Conservation (phyloP, 2,888 invertebrate genomes). For the Achlya flavicornis region DNA sequence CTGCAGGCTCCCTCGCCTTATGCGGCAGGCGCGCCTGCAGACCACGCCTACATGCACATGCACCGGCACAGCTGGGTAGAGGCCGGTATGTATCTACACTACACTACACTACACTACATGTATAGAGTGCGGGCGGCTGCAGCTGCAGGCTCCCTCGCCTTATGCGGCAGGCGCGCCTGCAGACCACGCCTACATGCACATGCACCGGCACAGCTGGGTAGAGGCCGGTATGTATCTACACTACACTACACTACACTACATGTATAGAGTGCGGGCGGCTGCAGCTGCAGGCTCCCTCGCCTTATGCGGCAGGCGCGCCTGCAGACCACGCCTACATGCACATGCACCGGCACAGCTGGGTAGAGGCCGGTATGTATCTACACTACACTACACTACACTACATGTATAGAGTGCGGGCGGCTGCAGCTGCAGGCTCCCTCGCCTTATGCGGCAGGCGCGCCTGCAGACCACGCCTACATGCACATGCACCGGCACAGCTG, state of each 20-base stretch:
- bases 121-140: slow-evolving; percentile 87
- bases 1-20: slow-evolving; percentile 84
- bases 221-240: too few species aligned
- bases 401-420: slow-evolving; percentile 86
- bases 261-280: slow-evolving; percentile 88
- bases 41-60: too few species aligned
- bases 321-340: slow-evolving; percentile 52
- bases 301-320: slow-evolving; percentile 74
- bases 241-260: too few species aligned
- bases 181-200: too few species aligned
- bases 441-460: slow-evolving; percentile 78
- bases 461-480: slow-evolving; percentile 51
- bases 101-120: slow-evolving; percentile 65
- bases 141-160: slow-evolving; percentile 79
- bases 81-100: too few species aligned
- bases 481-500: slow-evolving; percentile 88
- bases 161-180: slow-evolving; percentile 62
- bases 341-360: slow-evolving; percentile 90
- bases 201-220: too few species aligned
- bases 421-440: slow-evolving; percentile 80
- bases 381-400: too few species aligned
- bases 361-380: slow-evolving; percentile 80
- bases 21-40: slow-evolving; percentile 40
- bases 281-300: slow-evolving; percentile 78
- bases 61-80: too few species aligned